phyloP scores from a whole-genome alignment of 2,113 vertebrate genomes.

The Origma solitaria region DNA sequence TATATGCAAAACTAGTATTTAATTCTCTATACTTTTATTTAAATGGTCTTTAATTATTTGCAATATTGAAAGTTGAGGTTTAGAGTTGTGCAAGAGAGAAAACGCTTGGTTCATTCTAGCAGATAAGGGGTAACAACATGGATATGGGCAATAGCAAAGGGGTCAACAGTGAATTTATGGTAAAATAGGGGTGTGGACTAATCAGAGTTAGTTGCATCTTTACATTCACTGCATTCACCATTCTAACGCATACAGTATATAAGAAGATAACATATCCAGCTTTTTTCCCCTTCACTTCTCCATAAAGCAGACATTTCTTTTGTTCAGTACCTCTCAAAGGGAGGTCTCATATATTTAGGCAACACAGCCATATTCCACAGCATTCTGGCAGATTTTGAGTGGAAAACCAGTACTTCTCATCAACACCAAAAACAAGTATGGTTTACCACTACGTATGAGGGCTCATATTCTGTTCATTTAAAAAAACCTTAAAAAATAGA shows the following conservation, averaged over 20 bases:
- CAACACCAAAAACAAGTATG: rapidly evolving
- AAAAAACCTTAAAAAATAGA: background rate
- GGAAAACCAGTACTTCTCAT: background rate
- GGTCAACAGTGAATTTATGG: background rate
- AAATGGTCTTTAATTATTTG: conserved; percentile 60
- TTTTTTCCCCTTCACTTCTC: background rate
- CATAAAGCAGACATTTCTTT: background rate
- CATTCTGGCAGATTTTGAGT: background rate
- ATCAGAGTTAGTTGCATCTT: background rate
- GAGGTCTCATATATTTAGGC: background rate
- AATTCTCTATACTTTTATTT: conserved; percentile 57
- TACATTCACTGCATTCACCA: background rate
- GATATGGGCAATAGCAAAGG: background rate
- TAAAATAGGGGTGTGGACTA: background rate
- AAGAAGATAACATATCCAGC: background rate
- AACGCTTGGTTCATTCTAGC: background rate
- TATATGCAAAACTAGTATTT: conserved; percentile 60
- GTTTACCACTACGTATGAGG: background rate
- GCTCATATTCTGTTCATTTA: background rate
- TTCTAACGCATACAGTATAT: background rate
- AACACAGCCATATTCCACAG: background rate
- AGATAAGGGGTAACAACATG: background rate
- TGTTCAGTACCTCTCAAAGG: background rate
- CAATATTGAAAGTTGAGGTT: conserved; percentile 19
- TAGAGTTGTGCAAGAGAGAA: conserved; percentile 13